phyloP scores from a whole-genome alignment of 35 echinoderm and acorn worm species.

The Holothuria glaberrima region DNA sequence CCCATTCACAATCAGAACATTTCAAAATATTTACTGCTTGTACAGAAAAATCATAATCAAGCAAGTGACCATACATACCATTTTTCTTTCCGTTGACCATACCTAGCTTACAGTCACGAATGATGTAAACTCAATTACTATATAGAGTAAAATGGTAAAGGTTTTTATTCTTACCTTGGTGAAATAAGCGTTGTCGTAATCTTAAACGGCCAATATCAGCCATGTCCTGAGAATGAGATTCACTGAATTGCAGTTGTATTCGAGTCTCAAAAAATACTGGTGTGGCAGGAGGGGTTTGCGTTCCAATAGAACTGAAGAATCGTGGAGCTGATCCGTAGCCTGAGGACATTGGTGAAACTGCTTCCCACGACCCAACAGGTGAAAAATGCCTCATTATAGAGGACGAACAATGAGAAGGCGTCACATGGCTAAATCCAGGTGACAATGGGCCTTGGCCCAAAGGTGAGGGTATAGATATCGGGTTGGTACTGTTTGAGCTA shows the following conservation, averaged over 20 bases:
- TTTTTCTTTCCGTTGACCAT: too few species aligned
- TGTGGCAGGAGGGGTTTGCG: constrained; percentile 75
- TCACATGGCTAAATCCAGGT: constrained; percentile 28
- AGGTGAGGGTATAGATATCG: constrained; percentile 50
- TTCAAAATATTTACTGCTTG: too few species aligned
- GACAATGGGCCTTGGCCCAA: constrained; percentile 43
- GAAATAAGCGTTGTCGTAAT: constrained; percentile 14
- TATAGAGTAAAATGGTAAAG: too few species aligned
- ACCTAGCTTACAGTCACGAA: too few species aligned
- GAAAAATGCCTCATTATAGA: constrained; percentile 61
- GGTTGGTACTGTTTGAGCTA: constrained; percentile 65
- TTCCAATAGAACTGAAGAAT: constrained; percentile 67
- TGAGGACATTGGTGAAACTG: constrained; percentile 77
- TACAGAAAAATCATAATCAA: too few species aligned
- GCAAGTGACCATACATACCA: too few species aligned
- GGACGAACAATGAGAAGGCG: constrained; percentile 60
- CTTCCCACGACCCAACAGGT: constrained; percentile 57
- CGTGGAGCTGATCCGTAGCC: constrained; percentile 85
- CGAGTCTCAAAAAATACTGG: constrained; percentile 65
- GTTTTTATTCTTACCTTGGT: constrained; percentile 8
- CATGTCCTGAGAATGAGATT: constrained; percentile 36
- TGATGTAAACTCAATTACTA: too few species aligned
- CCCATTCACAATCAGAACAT: too few species aligned
- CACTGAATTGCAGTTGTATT: constrained; percentile 44
- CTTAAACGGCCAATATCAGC: constrained; percentile 36